phyloP scores from a whole-genome alignment of 2,113 vertebrate species.

The Peromyscus leucopus region DNA sequence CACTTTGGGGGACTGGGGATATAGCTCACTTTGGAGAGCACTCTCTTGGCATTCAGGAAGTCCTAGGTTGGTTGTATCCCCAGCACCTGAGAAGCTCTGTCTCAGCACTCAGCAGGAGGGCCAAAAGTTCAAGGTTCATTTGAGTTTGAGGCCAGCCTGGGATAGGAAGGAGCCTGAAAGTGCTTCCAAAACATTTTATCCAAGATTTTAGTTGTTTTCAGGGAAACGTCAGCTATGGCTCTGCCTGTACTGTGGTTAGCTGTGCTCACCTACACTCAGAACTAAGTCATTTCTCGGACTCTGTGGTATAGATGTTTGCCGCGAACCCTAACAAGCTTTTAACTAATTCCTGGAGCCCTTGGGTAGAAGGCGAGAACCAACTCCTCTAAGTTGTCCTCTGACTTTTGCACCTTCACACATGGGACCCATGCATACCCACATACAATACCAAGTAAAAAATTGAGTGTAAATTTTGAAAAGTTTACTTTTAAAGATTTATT shows the following conservation, averaged over 20 bases:
- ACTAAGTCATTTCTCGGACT: neutral
- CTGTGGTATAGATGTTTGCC: neutral
- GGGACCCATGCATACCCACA: neutral
- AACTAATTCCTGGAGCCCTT: neutral
- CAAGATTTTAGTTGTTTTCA: constrained; percentile 21
- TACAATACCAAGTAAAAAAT: neutral
- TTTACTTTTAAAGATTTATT: neutral
- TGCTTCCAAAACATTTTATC: constrained; percentile 30
- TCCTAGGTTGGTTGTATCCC: too few relatives aligned
- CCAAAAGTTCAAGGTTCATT: neutral
- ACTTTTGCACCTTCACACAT: neutral
- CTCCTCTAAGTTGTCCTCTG: neutral
- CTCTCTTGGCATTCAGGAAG: neutral
- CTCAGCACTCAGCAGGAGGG: neutral
- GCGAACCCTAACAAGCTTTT: neutral
- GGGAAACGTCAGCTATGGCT: neutral
- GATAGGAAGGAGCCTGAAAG: neutral
- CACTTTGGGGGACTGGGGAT: too few relatives aligned
- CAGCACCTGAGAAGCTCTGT: neutral
- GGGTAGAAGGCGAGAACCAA: neutral
- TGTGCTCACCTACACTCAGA: neutral
- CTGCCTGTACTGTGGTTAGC: neutral
- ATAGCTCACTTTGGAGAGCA: too few relatives aligned
- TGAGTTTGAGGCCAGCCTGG: neutral
- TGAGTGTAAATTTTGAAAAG: neutral